Base-by-base conservation (phyloP, 2,797 vertebrate species). In the Falco concolor region DNA sequence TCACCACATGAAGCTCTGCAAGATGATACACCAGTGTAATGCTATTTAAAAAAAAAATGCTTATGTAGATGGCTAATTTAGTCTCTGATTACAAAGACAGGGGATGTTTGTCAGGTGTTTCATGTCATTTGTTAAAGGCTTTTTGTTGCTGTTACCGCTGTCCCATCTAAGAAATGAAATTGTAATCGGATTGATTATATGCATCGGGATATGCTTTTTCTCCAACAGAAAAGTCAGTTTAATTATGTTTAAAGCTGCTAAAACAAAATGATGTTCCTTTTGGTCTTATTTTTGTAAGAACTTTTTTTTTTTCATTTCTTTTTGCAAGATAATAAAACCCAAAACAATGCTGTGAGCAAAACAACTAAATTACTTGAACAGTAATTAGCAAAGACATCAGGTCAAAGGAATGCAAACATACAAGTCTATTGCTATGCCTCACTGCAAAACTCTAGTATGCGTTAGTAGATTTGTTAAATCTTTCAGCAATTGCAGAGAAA, bases 401-500 rank as follows among this genome's bases (percentile, higher is more conserved):
- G 87, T 90, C 69, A 84, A 96, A 96, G 96, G 96, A 96, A 97
- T 97, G 96, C 96, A 97, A 96, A 97, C 95, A 95, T 96, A 88
- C 95, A 49, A 93, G 95, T 97, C 95, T 96, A 57, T 61, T 81
- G 94, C 89, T 76, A 12, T 77, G 76, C 76, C 91, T 89, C 53
- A n/a, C 73, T 92, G 77, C 87, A 95, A 57, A 89, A 60, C 69
- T 74, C 73, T 44, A 19, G 75, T 12, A 34, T 93, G 79, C 3
- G 50, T 89, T 96, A 63, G 92, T 65, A 94, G 89, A 80, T 89
- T 91, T 78, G 87, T 80, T 95, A 81, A 83, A 88, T 67, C 95
- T 76, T 95, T 90, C 84, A 95, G 91, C 94, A 96, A 61, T 67
- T 90, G 82, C 91, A 60, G 59, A 78, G 94, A 96, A 96, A 96